Base-by-base conservation (phyloP, 2,797 vertebrate genomes). In the Monodelphis domestica region DNA sequence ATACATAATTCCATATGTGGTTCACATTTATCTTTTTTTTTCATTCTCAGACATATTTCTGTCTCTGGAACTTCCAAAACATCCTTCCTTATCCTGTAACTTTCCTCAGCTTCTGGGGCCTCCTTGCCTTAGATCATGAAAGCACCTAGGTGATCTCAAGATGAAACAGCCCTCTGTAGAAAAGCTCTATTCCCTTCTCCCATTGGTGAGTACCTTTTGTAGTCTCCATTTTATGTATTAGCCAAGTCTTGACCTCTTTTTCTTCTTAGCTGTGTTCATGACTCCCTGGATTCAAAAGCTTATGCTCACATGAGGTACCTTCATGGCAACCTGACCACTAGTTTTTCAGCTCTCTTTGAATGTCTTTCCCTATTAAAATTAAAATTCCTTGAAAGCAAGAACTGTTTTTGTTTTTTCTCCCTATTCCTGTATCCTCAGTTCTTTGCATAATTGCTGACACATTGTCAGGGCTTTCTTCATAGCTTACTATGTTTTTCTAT, bases 241-340 rank as follows among this genome's bases (percentile, higher is more conserved):
- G 4, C 4, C 4, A 12, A 63, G 4, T 63, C 33, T n/a, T n/a
- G 14, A n/a, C 33, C n/a, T n/a, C 12, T n/a, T n/a, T 14, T 33
- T 1, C 30, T 63, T n/a, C 12, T 63, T 12, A 30, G 0, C 4
- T n/a, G 0, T n/a, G 0, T 63, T n/a, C n/a, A 6, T n/a, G 14
- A n/a, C 33, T 63, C 14, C 14, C 33, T n/a, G 12, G 33, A n/a
- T 63, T 63, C 12, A n/a, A 63, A 63, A n/a, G 10, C 14, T n/a
- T 5, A n/a, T n/a, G 11, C 30, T 59, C 59, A 63, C 33, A n/a
- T 14, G 9, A n/a, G 12, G 14, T 17, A n/a, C 5, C 14, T n/a
- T 63, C 24, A n/a, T 30, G n/a, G n/a, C n/a, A n/a, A n/a, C n/a
- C n/a, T n/a, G n/a, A n/a, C 33, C 33, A 63, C 12, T 63, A 63